Base-by-base conservation (phyloP, 2,888 invertebrate species). In the Digitonthophagus gazella region DNA sequence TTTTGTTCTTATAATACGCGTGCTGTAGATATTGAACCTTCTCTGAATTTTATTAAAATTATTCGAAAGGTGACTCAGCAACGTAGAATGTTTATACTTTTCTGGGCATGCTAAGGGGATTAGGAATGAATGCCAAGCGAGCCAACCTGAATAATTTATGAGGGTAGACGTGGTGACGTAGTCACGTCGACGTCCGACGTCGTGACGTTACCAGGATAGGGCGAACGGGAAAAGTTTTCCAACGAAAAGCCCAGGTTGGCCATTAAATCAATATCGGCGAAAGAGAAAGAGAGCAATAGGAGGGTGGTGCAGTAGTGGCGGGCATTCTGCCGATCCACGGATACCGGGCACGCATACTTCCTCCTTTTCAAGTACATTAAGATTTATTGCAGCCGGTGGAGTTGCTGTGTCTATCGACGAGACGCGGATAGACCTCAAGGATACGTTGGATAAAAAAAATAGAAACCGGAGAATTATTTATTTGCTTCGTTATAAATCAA, bases 321-420 rank as follows among this genome's bases (percentile, higher is more conserved):
- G n/a, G 61, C 61, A 61, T 20, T 19, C 19, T 61, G 72, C 75
- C 72, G 74, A 74, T 75, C 69, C 71, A 74, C 68, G 74, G 76
- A 76, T 76, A 76, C 70, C 72, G 73, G 69, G 72, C 75, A 76
- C 76, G 76, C 76, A 75, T 73, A 75, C 74, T 75, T 76, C 75
- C 73, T 75, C 72, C 69, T 74, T 64, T 75, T 73, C 73, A 72
- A 74, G 70, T 69, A 67, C 72, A 69, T 67, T 69, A 44, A 66
- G 68, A 74, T 72, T 74, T 74, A 74, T 72, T 69, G 66, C 67
- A 18, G 67, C 68, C 55, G 64, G 65, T 55, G 28, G 28, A 44
- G 28, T 44, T 44, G 28, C 28, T 44, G 28, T 44, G 28, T 44
- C 28, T 44, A 44, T 44, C 28, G 28, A 11, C 28, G 28, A 44